phyloP scores from a whole-genome alignment of 1,140 invertebrate genomes.

The Coptotermes formosanus region DNA sequence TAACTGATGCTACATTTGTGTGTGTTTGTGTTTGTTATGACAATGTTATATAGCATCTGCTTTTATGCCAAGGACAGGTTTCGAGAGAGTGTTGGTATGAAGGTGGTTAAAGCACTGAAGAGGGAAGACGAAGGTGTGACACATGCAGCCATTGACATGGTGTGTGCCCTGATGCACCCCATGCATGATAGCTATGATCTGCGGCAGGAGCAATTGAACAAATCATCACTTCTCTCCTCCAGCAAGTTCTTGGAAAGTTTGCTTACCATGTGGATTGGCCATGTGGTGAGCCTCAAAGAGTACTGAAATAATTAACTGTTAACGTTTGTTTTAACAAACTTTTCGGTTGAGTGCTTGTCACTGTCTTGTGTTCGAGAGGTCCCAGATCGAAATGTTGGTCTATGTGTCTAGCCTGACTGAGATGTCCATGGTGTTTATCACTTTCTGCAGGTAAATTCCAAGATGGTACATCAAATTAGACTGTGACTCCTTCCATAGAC shows the following conservation, averaged over 20 bases:
- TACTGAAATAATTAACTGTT: too few relatives aligned
- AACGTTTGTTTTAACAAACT: too few relatives aligned
- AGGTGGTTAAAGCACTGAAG: conserved; percentile 86
- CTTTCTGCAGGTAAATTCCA: too few relatives aligned
- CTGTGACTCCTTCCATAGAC: too few relatives aligned
- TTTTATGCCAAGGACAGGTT: conserved; percentile 59
- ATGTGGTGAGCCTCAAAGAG: conserved; percentile 72
- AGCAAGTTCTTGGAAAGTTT: conserved; percentile 90
- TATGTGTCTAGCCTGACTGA: too few relatives aligned
- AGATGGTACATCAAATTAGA: too few relatives aligned
- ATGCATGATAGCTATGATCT: conserved; percentile 97
- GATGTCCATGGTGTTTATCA: too few relatives aligned
- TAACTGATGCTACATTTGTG: too few relatives aligned
- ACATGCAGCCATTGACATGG: conserved; percentile 94
- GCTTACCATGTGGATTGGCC: conserved; percentile 91
- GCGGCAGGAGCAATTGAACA: conserved; percentile 96
- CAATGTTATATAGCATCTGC: neutral
- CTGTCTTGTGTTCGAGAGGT: too few relatives aligned
- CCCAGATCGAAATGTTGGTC: too few relatives aligned
- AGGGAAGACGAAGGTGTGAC: conserved; percentile 86
- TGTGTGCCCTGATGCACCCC: conserved; percentile 97
- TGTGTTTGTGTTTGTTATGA: too few relatives aligned
- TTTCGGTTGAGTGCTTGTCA: too few relatives aligned
- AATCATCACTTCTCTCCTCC: conserved; percentile 90
- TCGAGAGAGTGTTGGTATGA: conserved; percentile 81